Evolutionary conservation across 2,797 vertebrate genomes (phyloP), one percentile per base, ranked within the genome.

Genomic region (Brotula barbata): DNA sequence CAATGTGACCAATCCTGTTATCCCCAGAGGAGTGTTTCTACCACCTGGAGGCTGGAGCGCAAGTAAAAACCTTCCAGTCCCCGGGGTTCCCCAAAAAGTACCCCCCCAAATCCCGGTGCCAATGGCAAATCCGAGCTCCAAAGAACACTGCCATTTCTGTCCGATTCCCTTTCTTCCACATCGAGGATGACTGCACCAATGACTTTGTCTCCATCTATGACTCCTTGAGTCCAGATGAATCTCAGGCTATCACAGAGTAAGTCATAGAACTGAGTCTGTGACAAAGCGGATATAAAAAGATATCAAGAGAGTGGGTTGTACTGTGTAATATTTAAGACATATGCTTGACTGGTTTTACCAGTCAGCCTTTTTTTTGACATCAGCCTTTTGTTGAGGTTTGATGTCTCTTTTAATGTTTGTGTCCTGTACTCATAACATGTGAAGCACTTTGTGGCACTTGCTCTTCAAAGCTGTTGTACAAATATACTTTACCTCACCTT

Each of bases 41-140:
- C 36, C 64, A 5, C 2, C 78, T 93, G 62, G 65, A 88, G 57
- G 90, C 92, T 9, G 43, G 4, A 0, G 25, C 34, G 10, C 16
- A 0, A 0, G 1, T 0, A 0, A 17, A 83, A 34, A 44, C 0
- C 0, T 91, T 92, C 68, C 1, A 21, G 0, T 87, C 86, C 17
- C 87, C 80, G 1, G 87, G 85, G 2, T 80, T 73, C 65, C 87
- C 89, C 0, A 0, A 0, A 0, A 52, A 15, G 8, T 91, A 93
- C 67, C 81, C 87, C 0, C 0, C 77, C 1, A 52, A 40, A 13
- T 60, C 84, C 16, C 85, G 89, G 20, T 93, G 91, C 78, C 91
- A 92, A 81, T 93, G 92, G 92, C 91, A 93, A 68, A 93, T 93
- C 65, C 81, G 92, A 7, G 58, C 90, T 7, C 41, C 84, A 0